phyloP scores from a whole-genome alignment of 1,140 invertebrate genomes.

The Ostrea edulis region DNA sequence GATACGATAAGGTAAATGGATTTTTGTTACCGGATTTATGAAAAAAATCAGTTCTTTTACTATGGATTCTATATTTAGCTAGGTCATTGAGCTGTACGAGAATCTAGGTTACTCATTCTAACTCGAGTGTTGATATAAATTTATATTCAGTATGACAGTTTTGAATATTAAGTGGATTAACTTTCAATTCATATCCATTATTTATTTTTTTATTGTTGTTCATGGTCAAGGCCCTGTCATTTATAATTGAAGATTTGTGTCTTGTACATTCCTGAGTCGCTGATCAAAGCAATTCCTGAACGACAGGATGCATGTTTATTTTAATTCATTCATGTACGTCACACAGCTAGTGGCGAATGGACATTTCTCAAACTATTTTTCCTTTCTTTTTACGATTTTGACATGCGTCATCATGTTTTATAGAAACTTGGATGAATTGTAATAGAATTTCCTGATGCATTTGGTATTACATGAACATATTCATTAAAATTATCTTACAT shows the following conservation, averaged over 20 bases:
- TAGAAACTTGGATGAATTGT: neutral
- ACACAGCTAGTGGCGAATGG: neutral
- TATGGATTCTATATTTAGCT: slow-evolving; percentile 35
- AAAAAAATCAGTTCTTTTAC: slow-evolving; percentile 43
- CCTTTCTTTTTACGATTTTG: neutral
- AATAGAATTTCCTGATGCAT: neutral
- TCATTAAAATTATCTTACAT: too few species aligned
- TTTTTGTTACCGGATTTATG: slow-evolving; percentile 10
- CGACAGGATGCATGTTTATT: slow-evolving; percentile 24
- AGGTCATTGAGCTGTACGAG: slow-evolving; percentile 1
- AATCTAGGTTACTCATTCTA: slow-evolving; percentile 43
- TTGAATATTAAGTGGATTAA: neutral
- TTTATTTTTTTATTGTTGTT: neutral
- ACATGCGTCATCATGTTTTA: neutral
- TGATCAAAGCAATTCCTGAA: slow-evolving; percentile 21
- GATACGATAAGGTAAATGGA: slow-evolving; percentile 90
- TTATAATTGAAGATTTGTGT: slow-evolving; percentile 38
- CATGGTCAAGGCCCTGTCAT: slow-evolving; percentile 13
- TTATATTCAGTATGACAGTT: neutral
- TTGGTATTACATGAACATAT: neutral
- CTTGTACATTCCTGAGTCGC: slow-evolving; percentile 24
- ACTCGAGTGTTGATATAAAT: slow-evolving; percentile 34
- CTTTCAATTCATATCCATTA: neutral
- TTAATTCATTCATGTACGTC: slow-evolving; percentile 32
- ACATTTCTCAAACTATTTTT: neutral